A percentile compares a stretch with the other conserved stretches of the same genome.
These are phyloP conservation scores for Chamaetylas fuelleborni DNA, from an alignment of 2,113 vertebrate genomes.

Conservation along the genomic window DNA sequence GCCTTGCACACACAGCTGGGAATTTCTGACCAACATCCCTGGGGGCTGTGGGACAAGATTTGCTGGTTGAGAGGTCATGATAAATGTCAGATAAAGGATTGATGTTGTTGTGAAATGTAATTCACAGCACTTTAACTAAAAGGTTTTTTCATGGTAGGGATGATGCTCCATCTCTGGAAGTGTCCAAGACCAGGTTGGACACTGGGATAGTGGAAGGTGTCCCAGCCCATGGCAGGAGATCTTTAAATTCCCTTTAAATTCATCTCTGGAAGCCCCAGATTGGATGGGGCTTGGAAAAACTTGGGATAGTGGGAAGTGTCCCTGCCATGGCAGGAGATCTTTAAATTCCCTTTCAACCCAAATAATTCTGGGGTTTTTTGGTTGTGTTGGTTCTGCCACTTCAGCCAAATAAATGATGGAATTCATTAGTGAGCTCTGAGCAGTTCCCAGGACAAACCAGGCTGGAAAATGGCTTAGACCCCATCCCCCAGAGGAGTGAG, in stretches of 20 bases:
- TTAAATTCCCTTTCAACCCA: background rate
- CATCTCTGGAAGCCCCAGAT: no score
- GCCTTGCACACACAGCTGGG: background rate
- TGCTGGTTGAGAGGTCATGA: background rate
- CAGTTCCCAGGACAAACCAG: background rate
- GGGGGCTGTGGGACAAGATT: background rate
- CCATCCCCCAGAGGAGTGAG: background rate
- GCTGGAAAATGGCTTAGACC: background rate
- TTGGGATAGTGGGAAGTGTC: background rate
- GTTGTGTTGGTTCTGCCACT: background rate
- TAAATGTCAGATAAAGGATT: background rate
- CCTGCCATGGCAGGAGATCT: background rate
- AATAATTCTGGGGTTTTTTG: background rate
- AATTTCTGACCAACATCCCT: background rate
- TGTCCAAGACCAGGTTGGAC: background rate
- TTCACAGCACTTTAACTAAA: background rate
- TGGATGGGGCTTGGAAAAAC: accelerated
- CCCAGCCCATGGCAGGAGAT: no score
- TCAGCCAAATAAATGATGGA: accelerated
- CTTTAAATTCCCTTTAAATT: no score
- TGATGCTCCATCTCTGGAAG: background rate
- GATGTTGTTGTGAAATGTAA: background rate
- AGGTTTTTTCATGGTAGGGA: accelerated
- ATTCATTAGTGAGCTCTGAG: accelerated
- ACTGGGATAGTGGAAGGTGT: no score